phyloP scores from a whole-genome alignment of 2,797 vertebrate species.

The Alcedo atthis region DNA sequence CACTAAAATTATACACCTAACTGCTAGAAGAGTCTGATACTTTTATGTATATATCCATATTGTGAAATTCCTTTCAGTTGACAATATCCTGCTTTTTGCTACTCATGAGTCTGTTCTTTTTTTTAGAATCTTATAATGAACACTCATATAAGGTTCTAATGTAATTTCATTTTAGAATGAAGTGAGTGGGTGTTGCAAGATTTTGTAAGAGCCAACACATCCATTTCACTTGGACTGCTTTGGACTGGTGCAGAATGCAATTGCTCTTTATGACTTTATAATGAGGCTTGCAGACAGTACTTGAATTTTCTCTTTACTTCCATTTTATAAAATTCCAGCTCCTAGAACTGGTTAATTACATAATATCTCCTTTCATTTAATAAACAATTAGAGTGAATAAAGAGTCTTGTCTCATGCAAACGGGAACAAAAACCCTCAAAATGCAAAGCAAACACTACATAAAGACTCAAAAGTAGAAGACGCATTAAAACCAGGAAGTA shows the following conservation, averaged over 20 bases:
- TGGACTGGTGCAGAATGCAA: fast-evolving
- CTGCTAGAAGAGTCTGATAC: neutral
- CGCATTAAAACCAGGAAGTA: neutral
- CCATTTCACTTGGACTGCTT: neutral
- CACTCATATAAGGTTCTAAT: neutral
- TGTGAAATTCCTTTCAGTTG: neutral
- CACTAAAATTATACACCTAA: neutral
- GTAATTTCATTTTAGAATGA: neutral
- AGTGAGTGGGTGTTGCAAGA: neutral
- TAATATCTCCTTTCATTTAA: neutral
- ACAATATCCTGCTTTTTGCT: neutral
- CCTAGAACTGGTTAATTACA: neutral
- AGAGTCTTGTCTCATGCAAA: neutral
- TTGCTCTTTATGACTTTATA: neutral
- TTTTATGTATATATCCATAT: neutral
- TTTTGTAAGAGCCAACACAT: neutral
- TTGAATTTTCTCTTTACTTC: neutral
- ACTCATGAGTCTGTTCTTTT: neutral
- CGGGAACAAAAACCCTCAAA: neutral
- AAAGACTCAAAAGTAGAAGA: neutral
- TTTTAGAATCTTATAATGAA: neutral
- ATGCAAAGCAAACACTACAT: neutral
- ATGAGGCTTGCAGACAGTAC: neutral
- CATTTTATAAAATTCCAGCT: neutral
- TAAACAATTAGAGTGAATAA: neutral